Conservation (phyloP, 1,140 invertebrate species). For the Caenorhabditis remanei region DNA sequence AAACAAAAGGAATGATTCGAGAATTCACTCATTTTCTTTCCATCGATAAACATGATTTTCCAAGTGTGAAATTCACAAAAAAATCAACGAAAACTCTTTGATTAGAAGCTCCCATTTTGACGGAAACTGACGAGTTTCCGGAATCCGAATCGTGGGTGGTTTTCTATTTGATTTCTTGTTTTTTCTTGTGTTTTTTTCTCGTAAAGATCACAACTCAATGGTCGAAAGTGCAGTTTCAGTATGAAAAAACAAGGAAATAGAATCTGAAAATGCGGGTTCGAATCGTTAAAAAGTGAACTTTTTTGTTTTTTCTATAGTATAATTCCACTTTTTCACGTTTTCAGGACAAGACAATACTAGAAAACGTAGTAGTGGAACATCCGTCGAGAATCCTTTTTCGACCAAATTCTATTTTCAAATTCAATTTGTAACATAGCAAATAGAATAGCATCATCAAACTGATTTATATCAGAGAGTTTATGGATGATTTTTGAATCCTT, state of each 20-base stretch:
- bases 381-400: background rate
- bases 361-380: conserved; percentile 38
- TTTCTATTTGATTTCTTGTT: conserved; percentile 8
- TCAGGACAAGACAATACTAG: background rate
- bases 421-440: background rate
- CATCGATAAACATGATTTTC: background rate
- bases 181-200: background rate
- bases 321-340: background rate
- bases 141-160: background rate
- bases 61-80: background rate
- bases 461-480: background rate
- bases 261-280: no score
- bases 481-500: background rate
- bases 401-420: conserved; percentile 3
- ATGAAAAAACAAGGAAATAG: background rate
- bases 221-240: background rate
- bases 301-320: background rate
- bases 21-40: no score
- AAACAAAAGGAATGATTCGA: no score
- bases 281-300: no score
- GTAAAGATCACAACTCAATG: background rate
- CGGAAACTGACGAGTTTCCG: conserved; percentile 49
- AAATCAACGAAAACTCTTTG: conserved; percentile 3
- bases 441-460: conserved; percentile 11
- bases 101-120: background rate